Evolutionary conservation across 2,113 vertebrate genomes (phyloP).

Genomic region (Empidonax traillii): DNA sequence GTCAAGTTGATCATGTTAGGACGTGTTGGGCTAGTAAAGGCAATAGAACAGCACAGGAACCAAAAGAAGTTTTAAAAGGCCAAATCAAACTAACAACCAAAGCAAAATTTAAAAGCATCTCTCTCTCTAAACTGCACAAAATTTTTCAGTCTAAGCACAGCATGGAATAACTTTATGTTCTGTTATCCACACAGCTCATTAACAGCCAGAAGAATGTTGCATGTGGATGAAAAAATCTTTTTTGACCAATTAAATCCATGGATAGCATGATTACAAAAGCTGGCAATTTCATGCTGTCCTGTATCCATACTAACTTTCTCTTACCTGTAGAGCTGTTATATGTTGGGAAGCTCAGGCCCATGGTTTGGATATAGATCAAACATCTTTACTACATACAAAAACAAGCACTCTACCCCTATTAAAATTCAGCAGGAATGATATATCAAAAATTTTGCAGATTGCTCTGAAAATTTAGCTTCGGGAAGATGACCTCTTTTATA

Average conservation of each 20-base stretch:
- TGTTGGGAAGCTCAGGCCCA: neutral
- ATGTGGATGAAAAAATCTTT: neutral
- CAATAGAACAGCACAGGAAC: neutral
- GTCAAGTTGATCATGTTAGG: neutral
- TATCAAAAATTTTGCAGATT: neutral
- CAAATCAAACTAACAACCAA: neutral
- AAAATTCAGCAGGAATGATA: neutral
- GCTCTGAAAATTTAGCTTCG: neutral
- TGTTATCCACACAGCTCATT: neutral
- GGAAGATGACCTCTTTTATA: neutral
- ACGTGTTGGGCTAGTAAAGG: neutral
- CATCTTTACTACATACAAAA: neutral
- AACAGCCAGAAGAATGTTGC: neutral
- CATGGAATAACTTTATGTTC: neutral
- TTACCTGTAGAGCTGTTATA: neutral
- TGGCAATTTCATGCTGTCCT: neutral
- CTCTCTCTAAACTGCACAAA: neutral
- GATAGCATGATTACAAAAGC: neutral
- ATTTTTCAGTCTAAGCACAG: neutral
- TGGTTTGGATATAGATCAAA: conserved; percentile 3
- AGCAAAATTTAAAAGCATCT: neutral
- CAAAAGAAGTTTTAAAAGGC: neutral
- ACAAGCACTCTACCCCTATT: neutral
- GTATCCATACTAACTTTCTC: neutral
- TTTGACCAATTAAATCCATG: neutral